A percentile compares a stretch with the other conserved stretches of the same genome.
These are phyloP conservation scores for Acanthosepion lycidas DNA, from an alignment of 2,888 invertebrate species.

Conservation along the genomic window DNA sequence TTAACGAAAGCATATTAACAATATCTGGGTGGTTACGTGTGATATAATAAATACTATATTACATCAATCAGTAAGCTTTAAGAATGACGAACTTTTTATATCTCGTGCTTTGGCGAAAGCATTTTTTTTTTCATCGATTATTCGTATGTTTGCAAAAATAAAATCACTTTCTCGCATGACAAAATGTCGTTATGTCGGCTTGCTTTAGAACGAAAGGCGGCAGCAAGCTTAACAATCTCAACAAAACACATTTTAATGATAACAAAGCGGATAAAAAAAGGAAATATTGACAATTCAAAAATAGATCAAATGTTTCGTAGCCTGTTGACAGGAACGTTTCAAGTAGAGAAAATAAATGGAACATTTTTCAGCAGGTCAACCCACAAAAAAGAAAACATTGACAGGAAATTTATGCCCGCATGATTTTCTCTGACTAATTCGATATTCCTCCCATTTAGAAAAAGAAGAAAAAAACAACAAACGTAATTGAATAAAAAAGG, in stretches of 20 bases:
- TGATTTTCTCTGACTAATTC: background rate
- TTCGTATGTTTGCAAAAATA: no score
- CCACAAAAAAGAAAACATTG: background rate
- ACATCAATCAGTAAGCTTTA: no score
- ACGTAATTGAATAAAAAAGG: background rate
- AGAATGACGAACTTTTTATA: no score
- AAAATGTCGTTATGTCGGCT: background rate
- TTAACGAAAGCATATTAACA: no score
- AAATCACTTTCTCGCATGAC: no score
- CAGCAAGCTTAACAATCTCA: background rate
- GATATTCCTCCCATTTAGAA: background rate
- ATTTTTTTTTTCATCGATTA: no score
- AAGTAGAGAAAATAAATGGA: background rate
- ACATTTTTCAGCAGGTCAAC: background rate
- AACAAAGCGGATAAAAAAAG: background rate
- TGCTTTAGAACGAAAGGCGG: background rate
- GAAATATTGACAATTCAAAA: background rate
- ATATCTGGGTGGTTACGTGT: no score
- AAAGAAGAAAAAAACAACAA: background rate
- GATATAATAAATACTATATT: no score
- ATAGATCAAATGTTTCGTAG: background rate
- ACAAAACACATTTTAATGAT: background rate
- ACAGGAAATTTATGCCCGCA: background rate
- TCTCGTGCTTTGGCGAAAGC: no score
- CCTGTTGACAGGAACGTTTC: background rate